A percentile compares a stretch with the other conserved stretches of the same genome.
phyloP scores from a whole-genome alignment of 2,113 vertebrate species.

The Burhinus oedicnemus region DNA sequence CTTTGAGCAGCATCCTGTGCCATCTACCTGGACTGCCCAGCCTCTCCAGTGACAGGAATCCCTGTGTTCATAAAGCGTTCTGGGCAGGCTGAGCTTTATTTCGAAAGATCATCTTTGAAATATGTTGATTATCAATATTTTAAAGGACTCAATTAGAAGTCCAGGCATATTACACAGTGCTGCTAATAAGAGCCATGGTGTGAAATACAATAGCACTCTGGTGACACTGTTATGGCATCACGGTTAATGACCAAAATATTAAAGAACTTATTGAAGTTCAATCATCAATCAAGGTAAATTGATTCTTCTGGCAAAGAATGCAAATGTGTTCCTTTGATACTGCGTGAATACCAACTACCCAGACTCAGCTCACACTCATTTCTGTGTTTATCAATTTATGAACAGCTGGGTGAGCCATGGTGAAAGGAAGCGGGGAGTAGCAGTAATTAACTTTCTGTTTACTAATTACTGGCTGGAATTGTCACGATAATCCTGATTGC shows the following conservation, averaged over 20 bases:
- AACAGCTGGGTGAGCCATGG: constrained; percentile 32
- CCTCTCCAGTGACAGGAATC: not conserved
- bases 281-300: constrained; percentile 73
- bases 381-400: constrained; percentile 36
- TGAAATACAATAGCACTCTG: constrained; percentile 50
- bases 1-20: not conserved
- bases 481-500: not conserved
- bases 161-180: constrained; percentile 45
- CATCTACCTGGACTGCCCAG: not conserved
- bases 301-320: constrained; percentile 66
- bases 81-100: constrained; percentile 19
- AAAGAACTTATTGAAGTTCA: constrained; percentile 70
- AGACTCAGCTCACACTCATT: not conserved
- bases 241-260: constrained; percentile 72
- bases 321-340: constrained; percentile 56
- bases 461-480: constrained; percentile 44
- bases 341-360: constrained; percentile 44
- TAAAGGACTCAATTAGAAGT: constrained; percentile 61
- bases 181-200: constrained; percentile 36
- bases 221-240: constrained; percentile 43
- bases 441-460: constrained; percentile 39
- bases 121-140: constrained; percentile 59
- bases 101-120: constrained; percentile 16
- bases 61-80: not conserved
- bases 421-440: not conserved